Evolutionary conservation across 2,113 vertebrate genomes (phyloP), one percentile per base, ranked within the genome.

Genomic region (Tricholaema leucomelas): DNA sequence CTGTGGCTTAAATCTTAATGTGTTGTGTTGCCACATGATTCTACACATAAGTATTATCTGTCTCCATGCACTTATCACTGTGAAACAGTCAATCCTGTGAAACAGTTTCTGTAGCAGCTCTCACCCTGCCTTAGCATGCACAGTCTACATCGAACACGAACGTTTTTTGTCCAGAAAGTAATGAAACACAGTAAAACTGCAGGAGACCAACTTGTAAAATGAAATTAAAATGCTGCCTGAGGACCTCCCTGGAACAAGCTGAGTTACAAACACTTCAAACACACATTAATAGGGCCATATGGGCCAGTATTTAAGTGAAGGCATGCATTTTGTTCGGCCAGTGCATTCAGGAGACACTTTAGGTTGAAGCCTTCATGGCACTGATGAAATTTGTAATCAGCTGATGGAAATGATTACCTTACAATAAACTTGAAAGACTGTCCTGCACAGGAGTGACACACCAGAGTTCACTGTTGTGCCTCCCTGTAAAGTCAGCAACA

Each of bases 171-270:
- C 38, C 24, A 58, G 63, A 71, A 80, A 76, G 8, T 74, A 58
- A 85, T 67, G 78, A 92, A 89, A 74, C 2, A 6, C 61, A 67
- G 38, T 82, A 95, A 93, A 94, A 74, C 71, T 89, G 24, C 64
- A 85, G 86, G 72, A 85, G 38, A 82, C 4, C 24, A 27, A 75
- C 67, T 84, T 9, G 4, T 87, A 81, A 92, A 94, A 92, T 71
- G 35, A 79, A 91, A 93, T 44, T 82, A 77, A 90, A 92, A 69
- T 89, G 30, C 64, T 93, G 38, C 64, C 69, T 6, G 8, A 92
- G 38, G 67, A 94, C 35, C 56, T 91, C 75, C 72, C n/a, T 74
- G 38, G 20, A 87, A 81, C 20, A 59, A 88, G 52, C 25, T 85
- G 48, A 88, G 33, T 80, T 80, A 27, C 42, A 80, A 75, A 54